phyloP scores from a whole-genome alignment of 1,140 invertebrate genomes.

The Saccostrea cuccullata region DNA sequence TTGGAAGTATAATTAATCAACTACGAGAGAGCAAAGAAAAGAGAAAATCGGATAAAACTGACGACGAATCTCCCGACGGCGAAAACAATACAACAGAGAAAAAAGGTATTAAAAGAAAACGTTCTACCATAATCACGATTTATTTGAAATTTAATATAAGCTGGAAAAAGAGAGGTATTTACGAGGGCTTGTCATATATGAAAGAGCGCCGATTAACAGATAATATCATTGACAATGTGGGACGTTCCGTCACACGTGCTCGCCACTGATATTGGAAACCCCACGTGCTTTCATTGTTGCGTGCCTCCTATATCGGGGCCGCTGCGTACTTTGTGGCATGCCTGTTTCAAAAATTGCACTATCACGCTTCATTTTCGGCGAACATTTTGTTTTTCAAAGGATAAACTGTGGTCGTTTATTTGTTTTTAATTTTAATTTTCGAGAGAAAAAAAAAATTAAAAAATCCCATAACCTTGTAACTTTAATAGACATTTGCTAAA shows the following conservation, averaged over 20 bases:
- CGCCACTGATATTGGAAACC: slow-evolving; percentile 6
- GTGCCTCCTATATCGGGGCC: not conserved
- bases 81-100: not conserved
- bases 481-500: not conserved
- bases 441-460: not conserved
- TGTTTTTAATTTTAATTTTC: not conserved
- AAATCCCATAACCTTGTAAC: not conserved
- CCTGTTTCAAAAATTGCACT: slow-evolving; percentile 5
- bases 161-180: slow-evolving; percentile 1
- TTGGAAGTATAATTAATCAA: slow-evolving; percentile 53
- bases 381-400: not conserved
- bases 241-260: slow-evolving; percentile 7
- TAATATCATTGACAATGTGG: slow-evolving; percentile 31
- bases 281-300: slow-evolving; percentile 29
- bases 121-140: not conserved
- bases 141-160: slow-evolving; percentile 25
- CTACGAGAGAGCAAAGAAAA: slow-evolving; percentile 50
- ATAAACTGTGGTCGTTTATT: not conserved
- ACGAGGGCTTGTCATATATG: slow-evolving; percentile 13
- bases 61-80: not conserved
- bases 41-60: not conserved
- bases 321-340: not conserved
- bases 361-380: slow-evolving; percentile 12
- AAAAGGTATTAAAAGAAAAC: not conserved
- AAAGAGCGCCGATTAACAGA: slow-evolving; percentile 17